Conservation (phyloP, 2,888 invertebrate genomes). For the Zelleria hepariella region DNA sequence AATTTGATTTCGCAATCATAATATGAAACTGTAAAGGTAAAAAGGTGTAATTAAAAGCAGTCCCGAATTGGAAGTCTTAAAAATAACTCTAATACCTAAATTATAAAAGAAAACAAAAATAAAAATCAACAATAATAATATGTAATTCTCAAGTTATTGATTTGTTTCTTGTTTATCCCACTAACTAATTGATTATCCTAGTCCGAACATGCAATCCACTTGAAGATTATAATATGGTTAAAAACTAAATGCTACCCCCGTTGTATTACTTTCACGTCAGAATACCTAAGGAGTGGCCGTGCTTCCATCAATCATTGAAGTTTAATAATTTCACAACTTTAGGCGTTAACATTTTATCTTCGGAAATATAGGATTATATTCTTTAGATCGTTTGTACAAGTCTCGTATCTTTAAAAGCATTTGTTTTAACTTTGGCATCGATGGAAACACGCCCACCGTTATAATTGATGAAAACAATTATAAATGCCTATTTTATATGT, state of each 20-base stretch:
- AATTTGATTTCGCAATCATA: not conserved
- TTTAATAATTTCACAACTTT: too few species aligned
- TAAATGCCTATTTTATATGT: constrained; percentile 29
- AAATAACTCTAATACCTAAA: not conserved
- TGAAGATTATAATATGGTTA: constrained; percentile 34
- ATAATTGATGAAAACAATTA: constrained; percentile 25
- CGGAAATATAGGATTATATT: too few species aligned
- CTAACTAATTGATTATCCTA: constrained; percentile 18
- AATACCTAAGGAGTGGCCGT: constrained; percentile 20
- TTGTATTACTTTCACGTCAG: not conserved
- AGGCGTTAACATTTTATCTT: too few species aligned
- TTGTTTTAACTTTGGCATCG: constrained; percentile 12
- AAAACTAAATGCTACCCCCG: constrained; percentile 46
- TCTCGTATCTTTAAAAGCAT: not conserved
- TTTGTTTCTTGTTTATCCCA: not conserved
- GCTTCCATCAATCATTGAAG: constrained; percentile 30
- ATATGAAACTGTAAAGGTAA: not conserved
- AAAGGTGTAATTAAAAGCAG: not conserved
- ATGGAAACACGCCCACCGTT: constrained; percentile 34
- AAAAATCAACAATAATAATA: not conserved
- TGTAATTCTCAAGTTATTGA: not conserved
- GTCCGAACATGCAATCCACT: constrained; percentile 26
- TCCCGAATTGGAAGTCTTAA: not conserved
- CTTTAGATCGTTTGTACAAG: too few species aligned
- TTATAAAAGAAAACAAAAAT: not conserved